phyloP scores from a whole-genome alignment of 2,888 invertebrate genomes.

The Dasypolia templi region DNA sequence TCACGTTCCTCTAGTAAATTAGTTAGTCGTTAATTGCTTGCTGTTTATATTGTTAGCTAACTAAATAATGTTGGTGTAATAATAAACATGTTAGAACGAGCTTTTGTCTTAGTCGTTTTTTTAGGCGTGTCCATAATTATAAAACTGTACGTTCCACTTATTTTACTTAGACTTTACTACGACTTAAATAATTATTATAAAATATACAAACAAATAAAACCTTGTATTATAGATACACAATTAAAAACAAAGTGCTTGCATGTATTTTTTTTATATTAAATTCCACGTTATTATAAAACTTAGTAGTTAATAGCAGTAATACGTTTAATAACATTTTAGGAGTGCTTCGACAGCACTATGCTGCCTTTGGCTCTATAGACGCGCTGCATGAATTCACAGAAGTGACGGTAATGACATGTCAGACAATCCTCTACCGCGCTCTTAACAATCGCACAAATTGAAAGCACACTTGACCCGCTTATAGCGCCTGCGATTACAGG shows the following conservation, averaged over 20 bases:
- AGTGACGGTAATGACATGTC: conserved; percentile 3
- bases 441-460: conserved; percentile 32
- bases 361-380: not conserved
- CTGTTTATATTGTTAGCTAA: conserved; percentile 46
- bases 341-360: not conserved
- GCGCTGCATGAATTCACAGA: not conserved
- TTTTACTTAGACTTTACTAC: not conserved
- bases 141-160: not conserved
- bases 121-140: not conserved
- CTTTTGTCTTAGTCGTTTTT: not conserved
- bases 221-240: no score
- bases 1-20: conserved; percentile 63
- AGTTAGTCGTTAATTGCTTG: conserved; percentile 55
- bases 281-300: no score
- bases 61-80: conserved; percentile 37
- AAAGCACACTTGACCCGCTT: conserved; percentile 38
- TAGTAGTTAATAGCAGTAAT: no score
- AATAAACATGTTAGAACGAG: conserved; percentile 30
- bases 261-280: no score
- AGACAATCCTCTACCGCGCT: not conserved
- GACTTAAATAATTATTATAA: no score
- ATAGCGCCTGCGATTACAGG: conserved; percentile 51
- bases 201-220: no score
- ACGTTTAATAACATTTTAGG: no score
- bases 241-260: no score